phyloP scores from a whole-genome alignment of 2,888 invertebrate species.

The Hemithea aestivaria region DNA sequence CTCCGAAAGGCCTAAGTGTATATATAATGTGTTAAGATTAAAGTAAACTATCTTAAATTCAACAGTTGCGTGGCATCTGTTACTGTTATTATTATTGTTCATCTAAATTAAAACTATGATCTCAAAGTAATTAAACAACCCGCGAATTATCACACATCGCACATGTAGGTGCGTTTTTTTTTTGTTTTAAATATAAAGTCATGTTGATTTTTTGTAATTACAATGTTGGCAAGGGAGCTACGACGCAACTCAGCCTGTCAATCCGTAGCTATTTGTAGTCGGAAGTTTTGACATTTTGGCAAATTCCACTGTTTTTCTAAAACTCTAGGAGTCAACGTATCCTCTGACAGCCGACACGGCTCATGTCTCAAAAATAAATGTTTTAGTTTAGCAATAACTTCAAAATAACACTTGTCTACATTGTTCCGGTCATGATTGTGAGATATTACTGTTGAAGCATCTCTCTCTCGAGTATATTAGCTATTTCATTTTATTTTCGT shows the following conservation, averaged over 20 bases:
- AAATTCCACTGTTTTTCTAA: slow-evolving; percentile 43
- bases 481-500: slow-evolving; percentile 17
- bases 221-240: slow-evolving; percentile 73
- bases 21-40: too few relatives aligned
- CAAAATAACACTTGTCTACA: slow-evolving; percentile 47
- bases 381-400: slow-evolving; percentile 41
- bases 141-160: slow-evolving; percentile 43
- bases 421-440: slow-evolving; percentile 55
- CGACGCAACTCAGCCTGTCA: slow-evolving; percentile 61
- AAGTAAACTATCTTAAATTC: too few relatives aligned
- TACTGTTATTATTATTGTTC: slow-evolving; percentile 31
- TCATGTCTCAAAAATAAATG: slow-evolving; percentile 53
- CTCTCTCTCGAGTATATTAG: slow-evolving; percentile 32
- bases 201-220: slow-evolving; percentile 64
- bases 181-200: slow-evolving; percentile 39
- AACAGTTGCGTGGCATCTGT: slow-evolving; percentile 44
- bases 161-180: slow-evolving; percentile 49
- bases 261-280: slow-evolving; percentile 64
- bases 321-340: slow-evolving; percentile 67
- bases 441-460: slow-evolving; percentile 36
- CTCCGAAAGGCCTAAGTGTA: too few relatives aligned
- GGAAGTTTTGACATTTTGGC: slow-evolving; percentile 55
- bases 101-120: slow-evolving; percentile 56
- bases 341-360: slow-evolving; percentile 67
- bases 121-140: slow-evolving; percentile 47